These are phyloP conservation scores for Muschampia plurimacula DNA, from an alignment of 2,888 invertebrate genomes.

Conservation along the genomic window DNA sequence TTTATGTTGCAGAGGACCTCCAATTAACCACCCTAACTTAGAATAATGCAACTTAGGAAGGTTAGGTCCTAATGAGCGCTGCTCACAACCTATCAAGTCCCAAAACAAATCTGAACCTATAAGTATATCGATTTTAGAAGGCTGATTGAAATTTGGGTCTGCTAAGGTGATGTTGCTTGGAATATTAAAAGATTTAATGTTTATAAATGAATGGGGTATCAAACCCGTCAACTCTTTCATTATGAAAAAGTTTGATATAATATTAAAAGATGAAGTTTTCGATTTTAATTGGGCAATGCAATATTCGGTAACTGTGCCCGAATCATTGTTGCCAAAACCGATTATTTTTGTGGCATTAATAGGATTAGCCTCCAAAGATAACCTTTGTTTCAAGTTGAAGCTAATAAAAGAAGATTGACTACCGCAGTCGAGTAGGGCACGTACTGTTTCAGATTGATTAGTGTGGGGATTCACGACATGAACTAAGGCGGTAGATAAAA, in stretches of 20 bases:
- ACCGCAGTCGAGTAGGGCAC: slow-evolving; percentile 36
- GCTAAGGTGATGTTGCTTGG: slow-evolving; percentile 35
- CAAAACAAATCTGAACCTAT: slow-evolving; percentile 44
- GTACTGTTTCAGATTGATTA: slow-evolving; percentile 3
- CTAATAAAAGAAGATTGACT: slow-evolving; percentile 41
- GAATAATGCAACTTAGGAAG: slow-evolving; percentile 38
- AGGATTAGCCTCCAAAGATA: slow-evolving; percentile 8
- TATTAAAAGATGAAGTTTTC: slow-evolving; percentile 12
- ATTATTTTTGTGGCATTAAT: slow-evolving; percentile 14
- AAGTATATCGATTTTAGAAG: slow-evolving; percentile 37
- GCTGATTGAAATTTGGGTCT: slow-evolving; percentile 41
- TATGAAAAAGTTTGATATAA: slow-evolving; percentile 17
- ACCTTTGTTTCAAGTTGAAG: slow-evolving; percentile 12
- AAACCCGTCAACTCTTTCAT: slow-evolving; percentile 22
- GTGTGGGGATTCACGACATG: background rate
- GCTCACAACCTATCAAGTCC: slow-evolving; percentile 37
- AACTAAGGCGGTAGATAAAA: slow-evolving; percentile 7
- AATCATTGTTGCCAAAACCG: slow-evolving; percentile 26
- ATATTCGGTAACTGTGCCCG: slow-evolving; percentile 14
- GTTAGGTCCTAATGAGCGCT: slow-evolving; percentile 31
- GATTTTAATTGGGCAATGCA: slow-evolving; percentile 17
- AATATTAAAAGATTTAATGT: slow-evolving; percentile 10
- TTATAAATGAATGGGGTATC: slow-evolving; percentile 21
- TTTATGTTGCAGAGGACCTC: slow-evolving; percentile 5
- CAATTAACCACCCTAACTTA: slow-evolving; percentile 41